Conservation (phyloP, 2,888 invertebrate genomes). For the Hylaea fasciaria region DNA sequence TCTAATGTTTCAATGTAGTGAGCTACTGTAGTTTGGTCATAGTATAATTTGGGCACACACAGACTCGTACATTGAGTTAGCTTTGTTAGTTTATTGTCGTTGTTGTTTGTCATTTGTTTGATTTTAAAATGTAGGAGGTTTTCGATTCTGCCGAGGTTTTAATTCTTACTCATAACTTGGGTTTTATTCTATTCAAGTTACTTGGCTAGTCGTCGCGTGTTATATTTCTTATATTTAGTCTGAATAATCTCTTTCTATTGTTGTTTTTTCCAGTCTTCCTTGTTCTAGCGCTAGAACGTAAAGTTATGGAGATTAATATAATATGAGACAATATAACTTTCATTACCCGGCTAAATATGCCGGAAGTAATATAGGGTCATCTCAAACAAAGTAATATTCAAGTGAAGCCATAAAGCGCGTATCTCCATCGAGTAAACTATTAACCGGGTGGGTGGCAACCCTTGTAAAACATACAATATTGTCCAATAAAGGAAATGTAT, state of each 20-base stretch:
- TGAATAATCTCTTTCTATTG: neutral
- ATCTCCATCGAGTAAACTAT: slow-evolving; percentile 29
- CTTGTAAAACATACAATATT: slow-evolving; percentile 31
- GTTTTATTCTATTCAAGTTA: too few species aligned
- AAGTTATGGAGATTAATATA: slow-evolving; percentile 4
- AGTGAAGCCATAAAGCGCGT: slow-evolving; percentile 24
- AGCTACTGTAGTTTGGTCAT: too few species aligned
- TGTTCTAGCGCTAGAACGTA: neutral
- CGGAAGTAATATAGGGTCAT: slow-evolving; percentile 21
- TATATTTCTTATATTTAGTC: too few species aligned
- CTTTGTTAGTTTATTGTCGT: too few species aligned
- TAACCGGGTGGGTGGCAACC: slow-evolving; percentile 21
- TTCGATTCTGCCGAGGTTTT: too few species aligned
- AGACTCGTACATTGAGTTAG: too few species aligned
- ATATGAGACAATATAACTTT: slow-evolving; percentile 20
- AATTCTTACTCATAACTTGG: too few species aligned
- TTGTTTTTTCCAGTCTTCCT: neutral
- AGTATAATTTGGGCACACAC: too few species aligned
- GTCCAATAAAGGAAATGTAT: slow-evolving; percentile 32
- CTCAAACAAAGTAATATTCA: slow-evolving; percentile 30
- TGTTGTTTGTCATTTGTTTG: too few species aligned
- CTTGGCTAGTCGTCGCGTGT: too few species aligned
- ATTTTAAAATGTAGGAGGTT: too few species aligned
- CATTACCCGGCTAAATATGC: slow-evolving; percentile 11
- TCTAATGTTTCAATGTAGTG: neutral